Evolutionary conservation across 2,888 invertebrate genomes (phyloP).

Genomic region (Epistrophe eligans): DNA sequence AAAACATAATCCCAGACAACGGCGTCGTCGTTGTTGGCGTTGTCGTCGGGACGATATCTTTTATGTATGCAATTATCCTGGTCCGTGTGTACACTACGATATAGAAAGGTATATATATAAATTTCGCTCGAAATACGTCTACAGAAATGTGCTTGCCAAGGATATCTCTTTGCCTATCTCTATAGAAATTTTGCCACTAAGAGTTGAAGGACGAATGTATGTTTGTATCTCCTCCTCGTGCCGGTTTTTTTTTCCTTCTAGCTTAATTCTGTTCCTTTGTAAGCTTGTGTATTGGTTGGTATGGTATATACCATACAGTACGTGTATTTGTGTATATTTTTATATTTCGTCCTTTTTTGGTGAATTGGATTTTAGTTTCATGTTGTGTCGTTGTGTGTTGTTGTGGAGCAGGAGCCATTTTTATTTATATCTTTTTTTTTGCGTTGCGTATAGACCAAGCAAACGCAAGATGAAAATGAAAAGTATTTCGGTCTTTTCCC

Average conservation of each 20-base stretch:
- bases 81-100: constrained; percentile 25
- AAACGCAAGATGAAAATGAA: constrained; percentile 70
- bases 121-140: constrained; percentile 43
- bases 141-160: constrained; percentile 63
- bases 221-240: constrained; percentile 44
- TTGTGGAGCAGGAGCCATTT: constrained; percentile 41
- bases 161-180: constrained; percentile 54
- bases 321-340: background rate
- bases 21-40: constrained; percentile 61
- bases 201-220: constrained; percentile 74
- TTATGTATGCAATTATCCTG: constrained; percentile 73
- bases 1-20: constrained; percentile 70
- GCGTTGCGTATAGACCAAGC: constrained; percentile 51
- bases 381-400: constrained; percentile 42
- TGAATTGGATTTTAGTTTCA: constrained; percentile 68
- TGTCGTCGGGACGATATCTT: constrained; percentile 77
- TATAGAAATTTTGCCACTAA: constrained; percentile 62
- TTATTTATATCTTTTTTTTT: constrained; percentile 43
- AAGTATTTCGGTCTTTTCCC: constrained; percentile 57
- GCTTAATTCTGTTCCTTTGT: constrained; percentile 12
- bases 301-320: background rate
- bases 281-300: background rate
- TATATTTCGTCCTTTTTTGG: constrained; percentile 43
- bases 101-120: constrained; percentile 1
- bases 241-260: constrained; percentile 18